A percentile compares a stretch with the other conserved stretches of the same genome.
Evolutionary conservation across 2,113 vertebrate genomes (phyloP).

Genomic region (Elephas maximus): DNA sequence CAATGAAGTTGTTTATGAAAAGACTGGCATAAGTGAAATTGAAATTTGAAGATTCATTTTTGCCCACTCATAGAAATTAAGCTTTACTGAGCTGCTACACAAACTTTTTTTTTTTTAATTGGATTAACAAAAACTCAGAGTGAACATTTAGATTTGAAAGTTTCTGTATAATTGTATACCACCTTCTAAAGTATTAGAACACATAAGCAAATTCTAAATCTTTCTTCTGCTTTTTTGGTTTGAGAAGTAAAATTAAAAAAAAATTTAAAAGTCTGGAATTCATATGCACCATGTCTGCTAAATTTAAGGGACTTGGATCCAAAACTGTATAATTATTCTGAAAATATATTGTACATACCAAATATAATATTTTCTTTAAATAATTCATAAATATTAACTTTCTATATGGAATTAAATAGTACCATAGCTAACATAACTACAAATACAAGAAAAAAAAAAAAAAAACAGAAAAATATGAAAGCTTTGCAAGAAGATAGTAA

Average conservation of each 20-base stretch:
- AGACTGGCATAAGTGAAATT: conserved; percentile 76
- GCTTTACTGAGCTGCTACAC: conserved; percentile 64
- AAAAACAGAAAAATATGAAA: conserved; percentile 15
- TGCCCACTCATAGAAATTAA: conserved; percentile 39
- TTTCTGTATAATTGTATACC: neutral
- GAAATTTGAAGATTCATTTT: conserved; percentile 65
- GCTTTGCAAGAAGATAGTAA: conserved; percentile 10
- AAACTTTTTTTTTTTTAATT: conserved; percentile 58
- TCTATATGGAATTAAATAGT: neutral
- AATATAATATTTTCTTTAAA: neutral
- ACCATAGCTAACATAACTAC: neutral
- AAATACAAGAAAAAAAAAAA: conserved; percentile 40
- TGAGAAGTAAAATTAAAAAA: conserved; percentile 37
- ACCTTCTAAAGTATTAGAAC: neutral
- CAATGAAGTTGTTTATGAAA: conserved; percentile 79
- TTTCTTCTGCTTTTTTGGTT: neutral
- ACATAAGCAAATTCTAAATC: conserved; percentile 5
- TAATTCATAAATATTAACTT: conserved; percentile 44
- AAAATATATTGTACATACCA: neutral
- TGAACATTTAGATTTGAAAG: conserved; percentile 40
- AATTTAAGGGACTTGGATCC: neutral
- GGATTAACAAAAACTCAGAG: neutral
- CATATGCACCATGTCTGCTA: neutral
- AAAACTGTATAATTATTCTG: conserved; percentile 23
- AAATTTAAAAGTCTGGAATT: conserved; percentile 43